These are phyloP conservation scores for Adineta ricciae DNA, from an alignment of 2,888 invertebrate genomes.

Conservation along the genomic window DNA sequence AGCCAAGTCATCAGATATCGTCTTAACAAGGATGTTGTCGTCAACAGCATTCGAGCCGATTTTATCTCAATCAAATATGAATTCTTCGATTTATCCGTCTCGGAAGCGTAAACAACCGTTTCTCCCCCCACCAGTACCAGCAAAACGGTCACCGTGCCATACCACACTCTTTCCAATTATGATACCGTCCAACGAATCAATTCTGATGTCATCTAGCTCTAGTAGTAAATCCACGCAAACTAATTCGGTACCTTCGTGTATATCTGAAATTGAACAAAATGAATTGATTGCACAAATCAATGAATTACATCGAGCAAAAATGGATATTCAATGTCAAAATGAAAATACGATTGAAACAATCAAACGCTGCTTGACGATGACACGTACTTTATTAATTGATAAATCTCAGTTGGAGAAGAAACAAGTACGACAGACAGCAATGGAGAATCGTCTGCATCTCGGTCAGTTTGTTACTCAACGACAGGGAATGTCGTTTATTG, in stretches of 20 bases:
- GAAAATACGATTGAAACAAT: neutral
- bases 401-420: slow-evolving; percentile 33
- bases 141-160: neutral
- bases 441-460: slow-evolving; percentile 91
- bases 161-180: neutral
- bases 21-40: neutral
- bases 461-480: slow-evolving; percentile 98
- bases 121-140: neutral
- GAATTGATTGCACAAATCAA: neutral
- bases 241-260: neutral
- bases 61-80: neutral
- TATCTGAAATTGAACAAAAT: neutral
- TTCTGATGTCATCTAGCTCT: neutral
- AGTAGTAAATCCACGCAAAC: neutral
- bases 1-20: neutral
- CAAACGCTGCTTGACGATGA: slow-evolving; percentile 29
- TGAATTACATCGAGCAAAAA: neutral
- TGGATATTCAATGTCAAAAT: neutral
- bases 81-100: neutral
- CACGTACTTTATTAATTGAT: slow-evolving; percentile 28
- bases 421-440: slow-evolving; percentile 78
- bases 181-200: neutral
- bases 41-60: neutral
- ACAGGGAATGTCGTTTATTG: slow-evolving; percentile 97
- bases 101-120: neutral